Percentiles rank a stretch among this genome's conserved stretches.
Evolutionary conservation across 2,797 vertebrate species (phyloP).

Genomic region (Carcharodon carcharias): DNA sequence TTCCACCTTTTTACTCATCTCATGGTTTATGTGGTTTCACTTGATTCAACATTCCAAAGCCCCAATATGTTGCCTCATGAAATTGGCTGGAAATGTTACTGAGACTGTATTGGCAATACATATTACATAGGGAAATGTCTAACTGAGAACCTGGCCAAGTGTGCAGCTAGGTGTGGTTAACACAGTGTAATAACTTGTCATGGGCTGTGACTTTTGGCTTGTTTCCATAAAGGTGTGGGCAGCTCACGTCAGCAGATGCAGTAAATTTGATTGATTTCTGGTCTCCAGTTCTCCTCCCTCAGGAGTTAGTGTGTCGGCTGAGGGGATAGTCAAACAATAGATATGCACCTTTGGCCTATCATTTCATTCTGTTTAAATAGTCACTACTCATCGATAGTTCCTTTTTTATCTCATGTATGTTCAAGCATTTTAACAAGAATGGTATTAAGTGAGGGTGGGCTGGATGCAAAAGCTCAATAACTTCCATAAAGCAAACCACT

Average conservation of each 20-base stretch:
- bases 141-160: slow-evolving; percentile 16
- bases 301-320: background rate
- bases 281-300: background rate
- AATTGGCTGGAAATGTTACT: background rate
- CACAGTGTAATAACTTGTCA: background rate
- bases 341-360: background rate
- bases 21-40: background rate
- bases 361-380: background rate
- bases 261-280: background rate
- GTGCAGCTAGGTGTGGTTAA: background rate
- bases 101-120: background rate
- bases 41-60: background rate
- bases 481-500: background rate
- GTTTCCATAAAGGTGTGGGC: background rate
- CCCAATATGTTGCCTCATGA: background rate
- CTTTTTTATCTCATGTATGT: background rate
- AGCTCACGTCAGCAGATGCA: background rate
- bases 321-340: background rate
- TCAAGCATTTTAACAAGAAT: background rate
- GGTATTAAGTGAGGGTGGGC: background rate
- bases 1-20: background rate
- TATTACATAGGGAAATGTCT: background rate
- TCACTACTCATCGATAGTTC: background rate
- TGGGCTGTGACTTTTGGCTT: background rate
- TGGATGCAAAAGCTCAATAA: background rate